Evolutionary conservation across 2,797 vertebrate genomes (phyloP).

Genomic region (Enteromius trimaculatus): DNA sequence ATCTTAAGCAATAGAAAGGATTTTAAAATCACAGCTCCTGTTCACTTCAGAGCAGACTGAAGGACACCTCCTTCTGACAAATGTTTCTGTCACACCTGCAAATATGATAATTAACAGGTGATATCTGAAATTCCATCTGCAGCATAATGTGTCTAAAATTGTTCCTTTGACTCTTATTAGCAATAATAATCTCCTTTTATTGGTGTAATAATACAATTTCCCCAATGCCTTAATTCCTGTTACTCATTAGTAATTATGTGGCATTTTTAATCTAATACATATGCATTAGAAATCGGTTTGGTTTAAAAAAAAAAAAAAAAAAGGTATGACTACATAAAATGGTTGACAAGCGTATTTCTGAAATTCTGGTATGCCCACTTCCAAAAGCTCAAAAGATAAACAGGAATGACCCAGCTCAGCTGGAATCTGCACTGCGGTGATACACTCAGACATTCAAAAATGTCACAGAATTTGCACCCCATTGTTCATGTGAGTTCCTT

Average conservation of each 20-base stretch:
- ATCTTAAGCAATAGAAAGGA: not conserved
- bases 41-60: constrained; percentile 20
- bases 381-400: not conserved
- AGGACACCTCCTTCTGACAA: constrained; percentile 9
- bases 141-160: not conserved
- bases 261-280: not conserved
- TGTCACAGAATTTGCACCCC: not conserved
- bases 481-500: constrained; percentile 3
- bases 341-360: not conserved
- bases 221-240: not conserved
- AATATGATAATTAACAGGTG: constrained; percentile 13
- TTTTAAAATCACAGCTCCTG: constrained; percentile 15
- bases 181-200: not conserved
- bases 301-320: no score
- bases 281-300: no score
- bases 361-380: not conserved
- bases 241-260: not conserved
- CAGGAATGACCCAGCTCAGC: not conserved
- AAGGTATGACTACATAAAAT: not conserved
- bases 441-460: constrained; percentile 1
- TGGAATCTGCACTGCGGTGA: not conserved
- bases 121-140: constrained; percentile 18
- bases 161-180: constrained; percentile 17
- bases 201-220: not conserved
- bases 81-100: constrained; percentile 17